A percentile compares a stretch with the other conserved stretches of the same genome.
Evolutionary conservation across 2,888 invertebrate species (phyloP).

Genomic region (Pandemis cinnamomeana): DNA sequence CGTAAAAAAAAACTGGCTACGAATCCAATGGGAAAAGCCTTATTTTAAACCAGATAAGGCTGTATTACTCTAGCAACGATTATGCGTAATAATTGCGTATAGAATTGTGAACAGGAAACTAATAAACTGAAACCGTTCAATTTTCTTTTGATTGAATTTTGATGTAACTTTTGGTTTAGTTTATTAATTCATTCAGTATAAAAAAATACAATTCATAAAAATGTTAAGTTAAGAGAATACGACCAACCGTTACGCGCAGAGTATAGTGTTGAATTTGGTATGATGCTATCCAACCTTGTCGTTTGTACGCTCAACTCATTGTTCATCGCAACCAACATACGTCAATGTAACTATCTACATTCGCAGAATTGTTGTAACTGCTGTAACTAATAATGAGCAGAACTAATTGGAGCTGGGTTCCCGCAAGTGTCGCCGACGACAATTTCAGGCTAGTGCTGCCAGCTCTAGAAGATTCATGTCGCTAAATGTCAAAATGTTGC

Average conservation of each 20-base stretch:
- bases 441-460: neutral
- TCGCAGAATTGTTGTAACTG: constrained; percentile 1
- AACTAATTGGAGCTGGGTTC: constrained; percentile 29
- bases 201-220: no score
- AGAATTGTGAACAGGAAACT: no score
- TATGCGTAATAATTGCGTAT: no score
- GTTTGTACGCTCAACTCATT: neutral
- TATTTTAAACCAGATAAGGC: constrained; percentile 7
- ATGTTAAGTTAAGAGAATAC: no score
- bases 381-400: constrained; percentile 30
- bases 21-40: constrained; percentile 3
- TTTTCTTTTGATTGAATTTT: no score
- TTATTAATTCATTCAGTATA: no score
- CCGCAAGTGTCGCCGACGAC: constrained; percentile 9
- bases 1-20: constrained; percentile 5
- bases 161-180: no score
- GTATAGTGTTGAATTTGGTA: neutral
- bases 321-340: neutral
- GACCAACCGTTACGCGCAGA: neutral
- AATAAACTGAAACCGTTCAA: no score
- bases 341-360: neutral
- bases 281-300: neutral
- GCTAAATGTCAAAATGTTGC: no score
- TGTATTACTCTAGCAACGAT: neutral
- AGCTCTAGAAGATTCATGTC: no score